Conservation (phyloP, 2,113 vertebrate genomes). For the Podarcis raffonei region DNA sequence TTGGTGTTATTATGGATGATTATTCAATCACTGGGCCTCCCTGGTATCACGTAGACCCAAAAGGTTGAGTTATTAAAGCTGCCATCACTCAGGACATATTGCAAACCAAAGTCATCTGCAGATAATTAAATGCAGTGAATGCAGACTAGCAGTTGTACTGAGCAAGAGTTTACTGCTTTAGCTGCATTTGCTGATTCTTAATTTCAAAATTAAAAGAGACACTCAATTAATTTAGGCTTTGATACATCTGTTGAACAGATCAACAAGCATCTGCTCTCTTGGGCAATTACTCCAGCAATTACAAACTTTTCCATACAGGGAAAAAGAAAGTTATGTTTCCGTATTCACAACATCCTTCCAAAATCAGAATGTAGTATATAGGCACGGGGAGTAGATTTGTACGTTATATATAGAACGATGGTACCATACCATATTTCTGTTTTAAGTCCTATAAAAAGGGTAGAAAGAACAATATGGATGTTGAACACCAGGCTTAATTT, state of each 20-base stretch:
- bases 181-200: not conserved
- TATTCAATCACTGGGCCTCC: not conserved
- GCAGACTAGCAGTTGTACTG: not conserved
- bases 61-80: not conserved
- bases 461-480: not conserved
- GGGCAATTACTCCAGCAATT: not conserved
- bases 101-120: not conserved
- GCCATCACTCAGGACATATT: not conserved
- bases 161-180: not conserved
- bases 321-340: not conserved
- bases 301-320: not conserved
- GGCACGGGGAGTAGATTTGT: not conserved
- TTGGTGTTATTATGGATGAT: not conserved
- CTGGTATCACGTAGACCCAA: not conserved
- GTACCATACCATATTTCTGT: not conserved
- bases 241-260: not conserved
- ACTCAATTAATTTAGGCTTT: not conserved
- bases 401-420: not conserved
- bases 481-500: not conserved
- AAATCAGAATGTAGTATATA: not conserved
- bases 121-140: not conserved
- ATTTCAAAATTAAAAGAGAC: not conserved
- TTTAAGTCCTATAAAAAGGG: not conserved
- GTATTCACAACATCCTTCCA: not conserved
- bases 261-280: accelerated